These are phyloP conservation scores for Chionodraco myersi DNA, from an alignment of 2,113 vertebrate genomes.

Conservation along the genomic window DNA sequence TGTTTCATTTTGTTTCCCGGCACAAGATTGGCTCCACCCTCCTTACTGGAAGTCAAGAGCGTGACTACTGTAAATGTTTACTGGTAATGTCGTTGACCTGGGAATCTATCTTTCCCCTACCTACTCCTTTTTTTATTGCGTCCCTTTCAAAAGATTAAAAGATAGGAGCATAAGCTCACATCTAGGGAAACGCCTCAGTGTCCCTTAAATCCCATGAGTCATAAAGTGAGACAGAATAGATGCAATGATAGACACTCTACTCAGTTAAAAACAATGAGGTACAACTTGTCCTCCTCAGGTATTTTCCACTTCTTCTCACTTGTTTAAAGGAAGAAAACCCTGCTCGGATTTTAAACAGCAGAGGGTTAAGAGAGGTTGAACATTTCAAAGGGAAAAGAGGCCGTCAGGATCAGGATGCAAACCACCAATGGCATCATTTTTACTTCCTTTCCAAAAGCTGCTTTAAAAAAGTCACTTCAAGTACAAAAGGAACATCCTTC, in stretches of 20 bases:
- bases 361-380: not conserved
- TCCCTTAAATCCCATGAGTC: not conserved
- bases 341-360: not conserved
- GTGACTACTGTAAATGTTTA: not conserved
- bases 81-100: not conserved
- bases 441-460: constrained; percentile 51
- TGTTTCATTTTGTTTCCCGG: constrained; percentile 15
- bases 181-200: constrained; percentile 7
- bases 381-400: not conserved
- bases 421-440: constrained; percentile 41
- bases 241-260: constrained; percentile 5
- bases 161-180: not conserved
- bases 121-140: not conserved
- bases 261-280: constrained; percentile 7
- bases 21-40: not conserved
- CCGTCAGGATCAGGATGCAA: constrained; percentile 35
- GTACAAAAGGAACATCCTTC: constrained; percentile 2
- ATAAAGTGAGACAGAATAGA: not conserved
- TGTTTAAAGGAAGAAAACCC: not conserved
- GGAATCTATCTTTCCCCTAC: not conserved
- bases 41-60: not conserved
- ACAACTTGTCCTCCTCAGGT: not conserved
- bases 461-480: constrained; percentile 26
- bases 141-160: not conserved
- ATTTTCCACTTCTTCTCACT: not conserved